Base-by-base conservation (phyloP, 2,113 vertebrate species). In the Thymallus thymallus region DNA sequence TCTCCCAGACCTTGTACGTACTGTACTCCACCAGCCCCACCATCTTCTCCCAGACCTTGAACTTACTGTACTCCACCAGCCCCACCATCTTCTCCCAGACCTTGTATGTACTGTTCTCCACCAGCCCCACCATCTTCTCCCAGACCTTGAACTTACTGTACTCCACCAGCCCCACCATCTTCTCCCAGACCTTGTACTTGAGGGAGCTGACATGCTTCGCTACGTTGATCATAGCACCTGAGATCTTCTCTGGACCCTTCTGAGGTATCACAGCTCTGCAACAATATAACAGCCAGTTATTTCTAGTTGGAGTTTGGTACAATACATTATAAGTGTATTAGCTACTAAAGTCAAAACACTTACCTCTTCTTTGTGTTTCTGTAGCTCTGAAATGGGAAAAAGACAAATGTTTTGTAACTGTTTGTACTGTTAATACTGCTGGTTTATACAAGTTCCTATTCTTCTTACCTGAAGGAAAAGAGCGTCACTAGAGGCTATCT, bases 101-200 rank as follows among this genome's bases (percentile, higher is more conserved):
- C n/a, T n/a, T n/a, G n/a, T n/a, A n/a, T n/a, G n/a, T n/a, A n/a
- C n/a, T n/a, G n/a, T n/a, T n/a, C n/a, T n/a, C n/a, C n/a, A n/a
- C n/a, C n/a, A n/a, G n/a, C n/a, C n/a, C n/a, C n/a, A n/a, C n/a
- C n/a, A n/a, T n/a, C n/a, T n/a, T n/a, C n/a, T n/a, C n/a, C n/a
- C n/a, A n/a, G n/a, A n/a, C n/a, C n/a, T n/a, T 29, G 5, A 22
- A 76, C 93, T 90, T 85, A 94, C 93, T 93, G 85, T 91, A 92
- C 68, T 91, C 82, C 77, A 92, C 86, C 78, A 93, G 73, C 20
- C 79, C 77, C 68, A 83, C 73, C 92, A 94, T 93, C 81, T 93
- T 93, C 82, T 90, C 88, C 93, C 92, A 94, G 56, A 94, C 88
- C 3, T 83, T 86, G 86, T 90, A 92, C 80, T 91, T 93, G 48